Evolutionary conservation across 2,113 vertebrate species (phyloP).

Genomic region (Pelusios castaneus): DNA sequence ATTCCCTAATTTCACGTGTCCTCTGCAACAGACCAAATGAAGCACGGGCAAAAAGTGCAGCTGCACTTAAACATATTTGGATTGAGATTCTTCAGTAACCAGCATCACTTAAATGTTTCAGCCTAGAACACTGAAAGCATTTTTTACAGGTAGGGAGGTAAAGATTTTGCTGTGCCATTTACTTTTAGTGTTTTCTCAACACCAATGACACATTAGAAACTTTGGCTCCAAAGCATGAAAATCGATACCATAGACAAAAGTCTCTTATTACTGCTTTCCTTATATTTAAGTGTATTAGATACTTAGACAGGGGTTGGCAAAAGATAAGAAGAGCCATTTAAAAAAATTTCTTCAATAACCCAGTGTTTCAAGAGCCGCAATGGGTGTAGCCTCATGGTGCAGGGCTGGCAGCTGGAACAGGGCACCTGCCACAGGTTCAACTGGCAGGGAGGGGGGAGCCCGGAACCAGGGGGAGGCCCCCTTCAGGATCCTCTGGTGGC

Average conservation of each 20-base stretch:
- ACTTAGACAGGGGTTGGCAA: too few species aligned
- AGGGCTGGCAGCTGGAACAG: too few species aligned
- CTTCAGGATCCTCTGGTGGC: too few species aligned
- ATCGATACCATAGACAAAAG: background rate
- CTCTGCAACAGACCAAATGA: background rate
- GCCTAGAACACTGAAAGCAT: background rate
- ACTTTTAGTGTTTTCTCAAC: background rate
- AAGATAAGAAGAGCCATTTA: too few species aligned
- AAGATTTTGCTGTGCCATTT: background rate
- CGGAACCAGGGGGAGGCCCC: too few species aligned
- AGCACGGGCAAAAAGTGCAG: background rate
- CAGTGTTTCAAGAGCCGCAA: too few species aligned
- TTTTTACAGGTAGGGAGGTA: background rate
- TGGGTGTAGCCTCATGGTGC: too few species aligned
- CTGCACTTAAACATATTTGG: background rate
- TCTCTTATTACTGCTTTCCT: slow-evolving; percentile 34
- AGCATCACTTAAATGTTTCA: background rate
- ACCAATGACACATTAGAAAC: slow-evolving; percentile 9
- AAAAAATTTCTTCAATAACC: too few species aligned
- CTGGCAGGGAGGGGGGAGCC: too few species aligned
- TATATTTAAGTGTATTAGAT: slow-evolving; percentile 10
- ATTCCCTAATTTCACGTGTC: background rate
- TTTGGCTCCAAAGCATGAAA: background rate
- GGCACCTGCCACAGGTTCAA: too few species aligned
- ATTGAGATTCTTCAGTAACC: background rate